Base-by-base conservation (phyloP, 2,797 vertebrate species). In the Euphonia xanthogaster region DNA sequence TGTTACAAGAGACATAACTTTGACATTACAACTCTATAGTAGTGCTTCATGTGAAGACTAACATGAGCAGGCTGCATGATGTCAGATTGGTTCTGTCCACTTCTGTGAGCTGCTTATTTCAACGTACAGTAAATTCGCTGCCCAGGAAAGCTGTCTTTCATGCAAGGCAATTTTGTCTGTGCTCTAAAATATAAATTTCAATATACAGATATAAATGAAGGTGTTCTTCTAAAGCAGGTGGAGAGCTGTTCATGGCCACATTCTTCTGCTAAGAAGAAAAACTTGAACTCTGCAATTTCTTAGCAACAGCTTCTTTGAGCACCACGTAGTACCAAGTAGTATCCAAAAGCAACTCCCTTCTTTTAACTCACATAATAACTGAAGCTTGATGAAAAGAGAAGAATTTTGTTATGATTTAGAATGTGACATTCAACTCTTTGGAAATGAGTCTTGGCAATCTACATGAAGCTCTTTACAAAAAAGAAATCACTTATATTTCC, bases 331-430 rank as follows among this genome's bases (percentile, higher is more conserved):
- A 96, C 76, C 92, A 93, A 82, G 42, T 68, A 84, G 74, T 74
- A 96, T 67, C 58, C 94, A 86, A 96, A 97, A 97, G 89, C 58
- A 97, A 96, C 96, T 94, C 97, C 85, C 57, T 92, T 89, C 82
- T 88, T 87, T 79, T 91, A 27, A 83, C 33, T 84, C 40, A 35
- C 27, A 61, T 84, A 85, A 83, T 66, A 96, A 84, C 74, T 93
- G 84, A 94, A 94, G 91, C 65, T 90, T 86, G 37, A 94, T 45
- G 42, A 88, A 92, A 97, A 94, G 45, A 74, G 16, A 93, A 86
- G 54, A 94, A 48, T 93, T 93, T 72, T 80, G 20, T 66, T 79
- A 61, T 72, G 86, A 97, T 97, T 96, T 96, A 96, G 79, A 96
- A 92, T 71, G 47, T 21, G 62, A 87, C 81, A 96, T 96, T 62